Percentiles rank a stretch among this genome's conserved stretches.
phyloP scores from a whole-genome alignment of 2,797 vertebrate species.

The Capromys pilorides region DNA sequence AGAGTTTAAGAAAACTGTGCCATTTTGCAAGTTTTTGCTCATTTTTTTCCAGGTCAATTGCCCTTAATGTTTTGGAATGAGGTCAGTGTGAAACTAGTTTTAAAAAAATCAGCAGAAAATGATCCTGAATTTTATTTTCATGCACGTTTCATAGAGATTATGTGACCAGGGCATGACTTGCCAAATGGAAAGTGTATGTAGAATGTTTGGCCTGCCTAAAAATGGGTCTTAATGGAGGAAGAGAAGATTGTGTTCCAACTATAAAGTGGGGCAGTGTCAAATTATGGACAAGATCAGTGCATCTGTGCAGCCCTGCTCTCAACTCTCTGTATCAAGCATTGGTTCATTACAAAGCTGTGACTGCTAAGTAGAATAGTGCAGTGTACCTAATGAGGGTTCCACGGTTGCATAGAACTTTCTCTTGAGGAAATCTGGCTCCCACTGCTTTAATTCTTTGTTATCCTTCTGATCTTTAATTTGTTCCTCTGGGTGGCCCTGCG shows the following conservation, averaged over 20 bases:
- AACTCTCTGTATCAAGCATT: accelerated
- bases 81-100: not conserved
- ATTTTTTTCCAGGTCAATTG: not conserved
- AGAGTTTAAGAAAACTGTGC: not conserved
- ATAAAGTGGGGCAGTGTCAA: accelerated
- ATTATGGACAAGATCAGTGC: accelerated
- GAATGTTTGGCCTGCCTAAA: not conserved
- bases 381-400: not conserved
- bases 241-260: not conserved
- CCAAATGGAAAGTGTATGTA: not conserved
- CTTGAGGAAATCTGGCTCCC: conserved; percentile 53
- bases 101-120: not conserved
- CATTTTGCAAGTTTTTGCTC: not conserved
- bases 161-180: not conserved
- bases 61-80: not conserved
- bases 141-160: not conserved
- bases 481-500: not conserved
- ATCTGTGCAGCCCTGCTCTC: not conserved
- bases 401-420: not conserved
- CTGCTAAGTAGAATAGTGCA: accelerated
- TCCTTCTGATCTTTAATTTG: conserved; percentile 69
- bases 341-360: not conserved
- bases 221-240: not conserved
- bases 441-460: conserved; percentile 35
- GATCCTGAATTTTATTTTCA: not conserved